Evolutionary conservation across 2,888 invertebrate genomes (phyloP).

Genomic region (Drosophila birchii): DNA sequence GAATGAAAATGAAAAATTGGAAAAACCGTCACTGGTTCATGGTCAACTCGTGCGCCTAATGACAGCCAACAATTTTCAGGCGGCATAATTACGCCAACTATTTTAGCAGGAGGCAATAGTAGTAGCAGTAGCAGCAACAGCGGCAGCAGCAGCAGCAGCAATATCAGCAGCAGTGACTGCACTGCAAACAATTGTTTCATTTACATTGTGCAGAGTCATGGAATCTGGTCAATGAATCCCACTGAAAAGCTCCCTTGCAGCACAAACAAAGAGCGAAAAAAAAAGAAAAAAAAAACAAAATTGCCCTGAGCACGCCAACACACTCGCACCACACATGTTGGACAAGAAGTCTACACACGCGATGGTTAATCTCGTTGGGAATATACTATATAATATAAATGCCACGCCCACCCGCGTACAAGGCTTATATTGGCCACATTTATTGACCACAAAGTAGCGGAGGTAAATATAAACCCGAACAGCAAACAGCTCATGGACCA

Average conservation of each 20-base stretch:
- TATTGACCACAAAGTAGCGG: conserved; percentile 54
- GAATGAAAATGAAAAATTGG: conserved; percentile 22
- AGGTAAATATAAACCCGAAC: conserved; percentile 24
- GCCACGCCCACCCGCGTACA: conserved; percentile 53
- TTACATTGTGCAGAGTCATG: conserved; percentile 65
- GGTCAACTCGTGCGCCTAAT: conserved; percentile 76
- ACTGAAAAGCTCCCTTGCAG: conserved; percentile 18
- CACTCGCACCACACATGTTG: conserved; percentile 45
- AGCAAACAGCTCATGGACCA: conserved; percentile 13
- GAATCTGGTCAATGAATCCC: conserved; percentile 76
- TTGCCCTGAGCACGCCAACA: conserved; percentile 69
- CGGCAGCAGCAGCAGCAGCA: conserved; percentile 19
- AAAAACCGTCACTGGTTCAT: conserved; percentile 68
- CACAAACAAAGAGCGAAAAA: conserved; percentile 25
- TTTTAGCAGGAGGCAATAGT: conserved; percentile 18
- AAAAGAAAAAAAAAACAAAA: conserved; percentile 49
- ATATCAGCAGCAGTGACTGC: conserved; percentile 13
- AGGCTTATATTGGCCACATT: conserved; percentile 46
- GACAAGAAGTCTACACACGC: conserved; percentile 66
- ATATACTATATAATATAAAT: conserved; percentile 26
- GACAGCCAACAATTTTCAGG: conserved; percentile 59
- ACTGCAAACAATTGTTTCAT: conserved; percentile 43
- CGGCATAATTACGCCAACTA: conserved; percentile 58
- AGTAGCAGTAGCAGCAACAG: too few species aligned
- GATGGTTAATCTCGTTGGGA: conserved; percentile 53